Base-by-base conservation (phyloP, 2,888 invertebrate species). In the Athetis lepigone region DNA sequence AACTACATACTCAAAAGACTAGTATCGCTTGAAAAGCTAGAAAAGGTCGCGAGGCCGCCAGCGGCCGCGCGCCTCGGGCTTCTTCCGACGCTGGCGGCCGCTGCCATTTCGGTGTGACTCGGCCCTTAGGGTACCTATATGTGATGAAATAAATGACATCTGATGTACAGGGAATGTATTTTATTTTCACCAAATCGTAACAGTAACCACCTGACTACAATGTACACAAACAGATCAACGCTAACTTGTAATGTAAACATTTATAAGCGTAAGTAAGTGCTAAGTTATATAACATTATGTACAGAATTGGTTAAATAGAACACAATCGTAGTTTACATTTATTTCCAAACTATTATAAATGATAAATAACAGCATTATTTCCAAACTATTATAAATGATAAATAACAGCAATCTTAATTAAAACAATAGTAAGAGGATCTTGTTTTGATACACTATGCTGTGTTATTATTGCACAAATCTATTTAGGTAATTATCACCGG, bases 131-230 rank as follows among this genome's bases (percentile, higher is more conserved):
- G 13, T 13, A 33, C 33, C 33, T 33, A 33, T 4, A 13, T 2
- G 29, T 2, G 29, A 33, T 13, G 11, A 19, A 70, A 55, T 23
- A 66, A 75, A 61, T 63, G 16, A 59, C 61, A 33, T 45, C 21
- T 11, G 21, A 40, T 39, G 23, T 56, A 67, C 40, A 57, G 75
- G 83, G 84, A 84, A 84, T 84, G 85, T 80, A 71, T 72, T 84
- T 81, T 77, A 76, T 80, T 81, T 79, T 51, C 40, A 76, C 47
- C 33, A 72, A 55, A 72, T 57, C 36, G 40, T 61, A 65, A 70
- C 63, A 65, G 67, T 70, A 71, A 71, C 51, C 56, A 71, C 51
- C 56, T 55, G 60, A 47, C 61, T 65, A 69, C 51, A 67, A 52
- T 65, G 21, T 58, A 58, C 52, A 61, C 51, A 39, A 16, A 56